phyloP scores from a whole-genome alignment of 2,888 invertebrate species.

The Syrista parreyssii region DNA sequence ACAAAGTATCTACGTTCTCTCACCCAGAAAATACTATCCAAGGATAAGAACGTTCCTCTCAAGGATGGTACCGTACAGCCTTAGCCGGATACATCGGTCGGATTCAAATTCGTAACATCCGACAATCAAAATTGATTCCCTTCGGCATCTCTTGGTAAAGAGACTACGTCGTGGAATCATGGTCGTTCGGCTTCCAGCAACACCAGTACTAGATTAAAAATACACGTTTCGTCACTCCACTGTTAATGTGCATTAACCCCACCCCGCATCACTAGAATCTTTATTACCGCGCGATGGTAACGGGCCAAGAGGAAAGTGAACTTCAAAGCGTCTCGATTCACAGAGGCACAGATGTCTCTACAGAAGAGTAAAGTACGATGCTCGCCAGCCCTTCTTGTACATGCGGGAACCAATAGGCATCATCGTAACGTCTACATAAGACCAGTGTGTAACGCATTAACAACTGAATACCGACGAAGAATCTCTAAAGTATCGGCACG shows the following conservation, averaged over 20 bases:
- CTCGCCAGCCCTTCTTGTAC: neutral
- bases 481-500: neutral
- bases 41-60: neutral
- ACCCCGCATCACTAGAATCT: neutral
- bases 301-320: neutral
- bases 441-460: neutral
- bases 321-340: neutral
- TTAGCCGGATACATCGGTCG: neutral
- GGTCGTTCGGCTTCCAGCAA: neutral
- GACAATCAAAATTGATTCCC: neutral
- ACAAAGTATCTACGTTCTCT: neutral
- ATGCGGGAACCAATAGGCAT: neutral
- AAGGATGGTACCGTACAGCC: neutral
- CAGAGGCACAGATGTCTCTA: slow-evolving; percentile 4
- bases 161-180: neutral
- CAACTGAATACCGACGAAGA: neutral
- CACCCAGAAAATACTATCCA: neutral
- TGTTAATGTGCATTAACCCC: slow-evolving; percentile 4
- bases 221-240: slow-evolving; percentile 5
- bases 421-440: neutral
- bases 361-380: neutral
- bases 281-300: slow-evolving; percentile 7
- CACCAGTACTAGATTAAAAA: neutral
- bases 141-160: neutral
- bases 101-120: neutral